Evolutionary conservation across 2,797 vertebrate genomes (phyloP).

Genomic region (Botia almorhae): DNA sequence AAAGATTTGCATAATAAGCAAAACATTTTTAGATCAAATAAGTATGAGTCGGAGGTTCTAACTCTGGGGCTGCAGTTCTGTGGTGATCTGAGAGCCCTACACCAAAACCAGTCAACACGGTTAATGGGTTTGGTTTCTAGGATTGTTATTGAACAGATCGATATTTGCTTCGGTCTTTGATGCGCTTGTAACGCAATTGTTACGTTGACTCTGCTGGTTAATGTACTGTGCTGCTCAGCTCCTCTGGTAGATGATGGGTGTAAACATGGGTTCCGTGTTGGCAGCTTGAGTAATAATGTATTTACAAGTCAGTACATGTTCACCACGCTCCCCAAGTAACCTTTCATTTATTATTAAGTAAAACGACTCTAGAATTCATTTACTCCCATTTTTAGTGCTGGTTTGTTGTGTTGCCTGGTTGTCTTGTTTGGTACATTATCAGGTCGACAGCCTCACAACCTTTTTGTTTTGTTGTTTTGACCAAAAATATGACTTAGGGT

Average conservation of each 20-base stretch:
- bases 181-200: constrained; percentile 45
- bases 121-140: constrained; percentile 38
- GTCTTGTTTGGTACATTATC: not conserved
- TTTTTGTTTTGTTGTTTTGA: constrained; percentile 21
- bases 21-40: not conserved
- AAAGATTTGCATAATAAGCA: not conserved
- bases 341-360: constrained; percentile 18
- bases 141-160: constrained; percentile 48
- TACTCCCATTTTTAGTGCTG: constrained; percentile 7
- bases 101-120: constrained; percentile 34
- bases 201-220: constrained; percentile 42
- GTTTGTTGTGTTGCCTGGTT: not conserved
- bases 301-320: constrained; percentile 20
- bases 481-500: not conserved
- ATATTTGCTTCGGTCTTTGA: constrained; percentile 41
- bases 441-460: not conserved
- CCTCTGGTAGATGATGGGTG: constrained; percentile 18
- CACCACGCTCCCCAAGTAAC: constrained; percentile 2
- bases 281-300: constrained; percentile 16
- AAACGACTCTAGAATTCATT: constrained; percentile 16
- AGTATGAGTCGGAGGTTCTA: not conserved
- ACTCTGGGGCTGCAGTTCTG: not conserved
- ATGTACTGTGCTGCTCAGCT: constrained; percentile 34
- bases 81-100: not conserved
- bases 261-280: not conserved